Evolutionary conservation across 2,888 invertebrate species (phyloP).

Genomic region (Formica aserva): DNA sequence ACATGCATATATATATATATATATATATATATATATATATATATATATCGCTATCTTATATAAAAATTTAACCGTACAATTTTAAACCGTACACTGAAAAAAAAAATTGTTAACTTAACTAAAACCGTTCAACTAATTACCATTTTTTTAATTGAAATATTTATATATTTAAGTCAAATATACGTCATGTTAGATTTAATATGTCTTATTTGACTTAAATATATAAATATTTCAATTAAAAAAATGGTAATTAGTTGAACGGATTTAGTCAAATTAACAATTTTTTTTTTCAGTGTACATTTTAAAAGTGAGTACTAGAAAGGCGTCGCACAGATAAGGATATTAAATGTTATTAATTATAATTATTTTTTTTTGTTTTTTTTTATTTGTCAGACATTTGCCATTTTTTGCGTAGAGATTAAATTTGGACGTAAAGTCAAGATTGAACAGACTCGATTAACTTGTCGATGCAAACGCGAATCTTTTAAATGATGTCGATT

Average conservation of each 20-base stretch:
- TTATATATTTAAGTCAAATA: no score
- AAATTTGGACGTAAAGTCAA: neutral
- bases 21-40: neutral
- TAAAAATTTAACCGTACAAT: neutral
- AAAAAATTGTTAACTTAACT: no score
- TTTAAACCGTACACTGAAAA: neutral
- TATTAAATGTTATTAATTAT: neutral
- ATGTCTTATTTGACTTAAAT: no score
- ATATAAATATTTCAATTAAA: no score
- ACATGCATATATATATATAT: neutral
- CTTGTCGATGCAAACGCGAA: neutral
- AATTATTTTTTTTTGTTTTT: neutral
- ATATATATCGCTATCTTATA: neutral
- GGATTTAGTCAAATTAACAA: no score
- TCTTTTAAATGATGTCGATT: constrained; percentile 19
- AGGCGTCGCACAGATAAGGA: no score
- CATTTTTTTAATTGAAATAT: no score
- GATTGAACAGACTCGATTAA: constrained; percentile 27
- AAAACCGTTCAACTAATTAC: no score
- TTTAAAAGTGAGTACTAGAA: neutral
- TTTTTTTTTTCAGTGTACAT: no score
- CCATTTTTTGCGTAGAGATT: neutral
- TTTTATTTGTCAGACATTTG: neutral
- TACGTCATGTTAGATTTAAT: no score
- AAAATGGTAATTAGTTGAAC: no score